phyloP scores from a whole-genome alignment of 1,140 invertebrate species.

The Procambarus virginalis region DNA sequence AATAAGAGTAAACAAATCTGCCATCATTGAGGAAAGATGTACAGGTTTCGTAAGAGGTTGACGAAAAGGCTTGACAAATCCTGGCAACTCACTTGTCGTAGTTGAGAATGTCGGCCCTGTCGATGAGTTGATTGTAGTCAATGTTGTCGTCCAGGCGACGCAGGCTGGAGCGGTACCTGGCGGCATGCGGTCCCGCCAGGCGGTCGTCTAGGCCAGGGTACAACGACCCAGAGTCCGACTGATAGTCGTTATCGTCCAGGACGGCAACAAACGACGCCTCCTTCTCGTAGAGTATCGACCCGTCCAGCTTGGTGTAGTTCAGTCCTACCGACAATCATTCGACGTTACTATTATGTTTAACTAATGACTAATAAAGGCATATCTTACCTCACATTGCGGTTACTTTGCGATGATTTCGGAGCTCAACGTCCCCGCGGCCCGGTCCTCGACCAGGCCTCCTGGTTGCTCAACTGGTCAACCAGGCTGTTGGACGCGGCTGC shows the following conservation, averaged over 20 bases:
- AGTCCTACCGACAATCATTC: slow-evolving; percentile 34
- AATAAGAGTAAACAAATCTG: too few species aligned
- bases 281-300: slow-evolving; percentile 85
- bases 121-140: slow-evolving; percentile 50
- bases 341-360: too few species aligned
- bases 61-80: too few species aligned
- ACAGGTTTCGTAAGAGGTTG: too few species aligned
- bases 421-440: too few species aligned
- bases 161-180: neutral
- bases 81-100: slow-evolving; percentile 42
- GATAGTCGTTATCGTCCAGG: slow-evolving; percentile 73
- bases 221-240: neutral
- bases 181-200: neutral
- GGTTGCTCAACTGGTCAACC: too few species aligned
- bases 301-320: slow-evolving; percentile 79
- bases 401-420: too few species aligned
- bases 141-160: neutral
- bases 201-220: neutral
- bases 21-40: too few species aligned
- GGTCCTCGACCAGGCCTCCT: too few species aligned
- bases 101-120: slow-evolving; percentile 52
- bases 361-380: too few species aligned
- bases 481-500: too few species aligned
- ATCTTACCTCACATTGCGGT: too few species aligned
- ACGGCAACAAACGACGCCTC: slow-evolving; percentile 87